These are phyloP conservation scores for Gambusia holbrooki DNA, from an alignment of 2,113 vertebrate genomes.

Conservation along the genomic window DNA sequence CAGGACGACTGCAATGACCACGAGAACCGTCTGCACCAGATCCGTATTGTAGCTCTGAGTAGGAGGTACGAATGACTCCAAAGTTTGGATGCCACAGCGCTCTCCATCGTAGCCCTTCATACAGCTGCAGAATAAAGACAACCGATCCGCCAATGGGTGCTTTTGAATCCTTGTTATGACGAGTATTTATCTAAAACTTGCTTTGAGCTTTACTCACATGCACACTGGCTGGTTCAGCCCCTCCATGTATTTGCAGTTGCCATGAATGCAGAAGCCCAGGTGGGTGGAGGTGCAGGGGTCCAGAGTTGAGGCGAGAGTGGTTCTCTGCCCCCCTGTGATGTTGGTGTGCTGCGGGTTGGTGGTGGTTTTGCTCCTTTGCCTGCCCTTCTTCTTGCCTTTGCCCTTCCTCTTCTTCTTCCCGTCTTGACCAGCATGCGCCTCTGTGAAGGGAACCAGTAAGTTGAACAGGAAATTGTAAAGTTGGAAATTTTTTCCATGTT, in stretches of 20 bases:
- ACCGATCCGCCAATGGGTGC: not conserved
- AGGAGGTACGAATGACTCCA: slow-evolving; percentile 30
- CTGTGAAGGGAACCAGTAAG: slow-evolving; percentile 14
- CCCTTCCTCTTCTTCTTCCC: slow-evolving; percentile 55
- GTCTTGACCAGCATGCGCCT: slow-evolving; percentile 14
- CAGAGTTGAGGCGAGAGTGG: slow-evolving; percentile 39
- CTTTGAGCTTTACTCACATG: slow-evolving; percentile 70
- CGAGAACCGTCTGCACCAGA: slow-evolving; percentile 72
- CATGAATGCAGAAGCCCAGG: slow-evolving; percentile 79
- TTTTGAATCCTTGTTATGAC: not conserved
- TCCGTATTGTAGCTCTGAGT: slow-evolving; percentile 14
- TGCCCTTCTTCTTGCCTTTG: slow-evolving; percentile 67
- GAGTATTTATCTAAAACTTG: too few relatives aligned
- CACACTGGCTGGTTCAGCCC: slow-evolving; percentile 78
- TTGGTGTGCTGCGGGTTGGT: slow-evolving; percentile 51
- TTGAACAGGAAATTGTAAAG: not conserved
- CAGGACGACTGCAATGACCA: slow-evolving; percentile 78
- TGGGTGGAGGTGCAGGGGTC: slow-evolving; percentile 80
- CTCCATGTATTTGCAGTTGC: slow-evolving; percentile 78
- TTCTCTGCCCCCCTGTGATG: slow-evolving; percentile 31
- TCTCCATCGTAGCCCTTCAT: slow-evolving; percentile 77
- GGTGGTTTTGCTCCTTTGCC: slow-evolving; percentile 50
- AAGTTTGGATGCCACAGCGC: slow-evolving; percentile 78
- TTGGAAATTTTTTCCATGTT: not conserved
- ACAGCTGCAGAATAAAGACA: slow-evolving; percentile 64